Evolutionary conservation across 1,140 invertebrate genomes (phyloP), one percentile per base, ranked within the genome.

Genomic region (Drosophila bifasciata): DNA sequence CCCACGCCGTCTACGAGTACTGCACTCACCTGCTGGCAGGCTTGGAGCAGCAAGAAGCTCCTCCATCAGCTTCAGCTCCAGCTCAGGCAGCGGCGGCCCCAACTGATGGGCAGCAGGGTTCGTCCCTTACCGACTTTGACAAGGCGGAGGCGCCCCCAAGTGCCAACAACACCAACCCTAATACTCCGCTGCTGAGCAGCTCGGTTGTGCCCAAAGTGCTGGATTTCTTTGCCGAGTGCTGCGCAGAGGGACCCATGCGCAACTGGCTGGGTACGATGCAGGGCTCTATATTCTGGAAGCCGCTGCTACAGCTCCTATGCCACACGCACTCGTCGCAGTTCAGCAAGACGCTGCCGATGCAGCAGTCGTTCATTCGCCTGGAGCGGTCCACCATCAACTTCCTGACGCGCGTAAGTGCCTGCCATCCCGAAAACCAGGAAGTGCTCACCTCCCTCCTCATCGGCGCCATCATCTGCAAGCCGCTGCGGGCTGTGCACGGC

Each of bases 201-300:
- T 51, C 67, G 9, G 83, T 90, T 92, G 92, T 93, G 23, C 92
- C 94, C 3, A 93, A 94, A 44, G 94, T 97, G 19, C 93, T 98
- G 36, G 94, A 96, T 79, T 97, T 97, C 92, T 95, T 97, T 68
- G 94, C 95, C 0, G 94, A 96, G 52, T 93, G 97, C 44, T 96
- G 96, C 90, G 94, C 95, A 8, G 96, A 97, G 78, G 94, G 95
- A 6, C 92, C 94, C 61, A 95, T 98, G 93, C 95, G 96, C 59
- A 96, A 97, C 90, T 98, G 97, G 97, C 93, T 98, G 17, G 97
- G 97, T 4, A 94, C 93, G 4, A 92, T 93, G 50, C 94, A 97
- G 73, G 97, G 96, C 1, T 94, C 94, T 17, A 93, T 93, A 6
- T 98, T 98, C 92, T 98, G 97, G 97, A 93, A 95, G 13, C 95